These are phyloP conservation scores for Drosophila fungiperda DNA, from an alignment of 2,888 invertebrate species.

Conservation along the genomic window DNA sequence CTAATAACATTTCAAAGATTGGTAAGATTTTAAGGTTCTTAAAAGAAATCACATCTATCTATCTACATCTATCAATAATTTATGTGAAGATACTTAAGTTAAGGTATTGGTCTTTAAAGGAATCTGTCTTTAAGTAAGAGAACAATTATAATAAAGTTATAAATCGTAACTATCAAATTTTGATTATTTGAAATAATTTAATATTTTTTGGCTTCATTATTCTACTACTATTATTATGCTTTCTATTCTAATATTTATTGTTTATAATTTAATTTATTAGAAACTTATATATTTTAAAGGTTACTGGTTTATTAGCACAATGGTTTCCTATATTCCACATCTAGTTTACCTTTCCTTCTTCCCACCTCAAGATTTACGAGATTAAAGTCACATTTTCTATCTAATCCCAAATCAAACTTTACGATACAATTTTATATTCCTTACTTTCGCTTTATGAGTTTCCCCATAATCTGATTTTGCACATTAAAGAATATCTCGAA, in stretches of 20 bases:
- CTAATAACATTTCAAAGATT: too few relatives aligned
- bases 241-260: not conserved
- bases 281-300: not conserved
- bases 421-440: not conserved
- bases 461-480: not conserved
- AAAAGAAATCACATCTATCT: too few relatives aligned
- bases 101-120: fast-evolving
- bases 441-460: not conserved
- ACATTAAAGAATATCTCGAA: not conserved
- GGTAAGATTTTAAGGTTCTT: too few relatives aligned
- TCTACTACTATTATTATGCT: not conserved
- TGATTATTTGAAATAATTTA: not conserved
- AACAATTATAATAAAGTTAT: not conserved
- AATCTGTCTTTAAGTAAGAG: not conserved
- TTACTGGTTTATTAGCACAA: not conserved
- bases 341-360: not conserved
- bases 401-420: not conserved
- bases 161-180: too few relatives aligned
- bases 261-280: not conserved
- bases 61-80: not conserved
- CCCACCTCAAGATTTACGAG: not conserved
- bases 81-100: not conserved
- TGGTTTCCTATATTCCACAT: not conserved
- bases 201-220: not conserved
- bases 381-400: not conserved